Evolutionary conservation across 92 coral and sea anemone species (phyloP).

Genomic region (Zoanthus sansibaricus): DNA sequence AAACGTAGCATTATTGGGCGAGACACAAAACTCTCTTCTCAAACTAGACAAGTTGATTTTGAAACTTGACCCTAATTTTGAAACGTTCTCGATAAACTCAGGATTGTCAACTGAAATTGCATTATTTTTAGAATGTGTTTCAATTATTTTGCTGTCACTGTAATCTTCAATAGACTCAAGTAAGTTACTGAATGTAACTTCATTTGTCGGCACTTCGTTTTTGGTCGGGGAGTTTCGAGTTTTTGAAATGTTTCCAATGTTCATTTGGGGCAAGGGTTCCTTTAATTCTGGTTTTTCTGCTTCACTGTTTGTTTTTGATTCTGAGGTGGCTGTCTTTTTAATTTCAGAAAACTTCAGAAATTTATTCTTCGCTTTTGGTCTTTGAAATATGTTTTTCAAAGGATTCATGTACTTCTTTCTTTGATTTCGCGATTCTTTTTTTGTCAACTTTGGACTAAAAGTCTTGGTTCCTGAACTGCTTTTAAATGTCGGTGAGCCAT

Average conservation of each 20-base stretch:
- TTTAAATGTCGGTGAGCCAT: background rate
- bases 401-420: background rate
- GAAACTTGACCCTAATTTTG: too few species aligned
- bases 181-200: background rate
- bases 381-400: background rate
- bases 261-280: background rate
- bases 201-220: background rate
- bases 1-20: background rate
- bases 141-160: background rate
- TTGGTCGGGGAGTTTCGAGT: background rate
- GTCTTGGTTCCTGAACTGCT: background rate
- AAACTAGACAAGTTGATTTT: too few species aligned
- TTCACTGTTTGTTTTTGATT: background rate
- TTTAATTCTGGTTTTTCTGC: background rate
- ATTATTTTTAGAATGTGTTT: background rate
- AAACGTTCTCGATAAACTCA: too few species aligned
- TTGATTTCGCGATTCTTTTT: background rate
- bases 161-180: background rate
- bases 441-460: background rate
- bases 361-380: background rate
- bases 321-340: background rate
- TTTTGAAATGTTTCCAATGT: background rate
- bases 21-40: background rate
- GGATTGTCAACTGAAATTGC: too few species aligned
- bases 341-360: background rate